Base-by-base conservation (phyloP, 2,797 vertebrate species). In the Linurgus olivaceus region DNA sequence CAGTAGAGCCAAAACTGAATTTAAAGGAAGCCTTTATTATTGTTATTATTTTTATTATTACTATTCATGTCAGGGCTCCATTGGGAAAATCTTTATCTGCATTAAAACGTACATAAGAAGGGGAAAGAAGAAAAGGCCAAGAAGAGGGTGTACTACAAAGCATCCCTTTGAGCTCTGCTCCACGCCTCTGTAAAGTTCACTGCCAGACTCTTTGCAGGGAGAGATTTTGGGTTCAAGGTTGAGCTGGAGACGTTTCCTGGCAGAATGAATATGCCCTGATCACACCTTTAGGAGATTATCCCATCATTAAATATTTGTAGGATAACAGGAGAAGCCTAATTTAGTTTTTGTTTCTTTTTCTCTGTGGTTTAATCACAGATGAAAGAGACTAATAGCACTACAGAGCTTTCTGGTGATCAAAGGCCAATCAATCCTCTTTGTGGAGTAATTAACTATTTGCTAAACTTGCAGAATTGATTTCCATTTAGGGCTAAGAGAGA, bases 381-480 rank as follows among this genome's bases (percentile, higher is more conserved):
- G 98, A 98, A 98, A 98, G 97, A 98, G 98, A 98, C 98, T 98
- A 98, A 98, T 98, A 98, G 97, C 97, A 97, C 98, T 96, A 97
- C 97, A 97, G 96, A 98, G 98, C 97, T 98, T 98, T 98, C 98
- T 97, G 98, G 97, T 98, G 97, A 98, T 98, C 97, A 97, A 98
- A 97, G 98, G 97, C 97, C 98, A 98, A 98, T 99, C 98, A 98
- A 98, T 98, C 97, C 97, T 98, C 98, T 98, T 98, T 98, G 97
- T 98, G 98, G 98, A 98, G 98, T 98, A 98, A 99, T 98, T 98
- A 98, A 99, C 98, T 98, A 98, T 99, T 99, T 99, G 98, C 98
- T 99, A 99, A 99, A 99, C 98, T 98, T 98, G 98, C 98, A 98
- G 98, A 98, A 98, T 98, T 98, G 98, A 98, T 98, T 99, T 99